phyloP scores from a whole-genome alignment of 2,888 invertebrate species.

The Agonopterix subpropinquella region DNA sequence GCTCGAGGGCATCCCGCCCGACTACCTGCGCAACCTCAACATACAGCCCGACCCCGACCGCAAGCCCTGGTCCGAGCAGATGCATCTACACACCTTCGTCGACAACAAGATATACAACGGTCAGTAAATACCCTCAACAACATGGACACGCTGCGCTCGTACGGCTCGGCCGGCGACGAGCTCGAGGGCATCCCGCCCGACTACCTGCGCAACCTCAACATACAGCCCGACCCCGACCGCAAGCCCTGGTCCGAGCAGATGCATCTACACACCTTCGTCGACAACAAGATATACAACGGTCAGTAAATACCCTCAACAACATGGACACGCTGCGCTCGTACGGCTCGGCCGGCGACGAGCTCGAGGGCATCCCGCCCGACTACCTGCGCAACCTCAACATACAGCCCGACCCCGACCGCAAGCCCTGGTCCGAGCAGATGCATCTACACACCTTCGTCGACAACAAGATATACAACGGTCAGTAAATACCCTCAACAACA shows the following conservation, averaged over 20 bases:
- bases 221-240: slow-evolving; percentile 79
- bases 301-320: slow-evolving; percentile 80
- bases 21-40: slow-evolving; percentile 88
- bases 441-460: slow-evolving; percentile 86
- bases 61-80: slow-evolving; percentile 90
- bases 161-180: slow-evolving; percentile 96
- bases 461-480: slow-evolving; percentile 92
- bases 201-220: slow-evolving; percentile 87
- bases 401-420: slow-evolving; percentile 79
- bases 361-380: slow-evolving; percentile 91
- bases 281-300: slow-evolving; percentile 93
- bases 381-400: slow-evolving; percentile 88
- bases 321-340: slow-evolving; percentile 94
- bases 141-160: slow-evolving; percentile 92
- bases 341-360: slow-evolving; percentile 95
- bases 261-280: slow-evolving; percentile 85
- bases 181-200: slow-evolving; percentile 91
- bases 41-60: slow-evolving; percentile 79
- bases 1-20: slow-evolving; percentile 89
- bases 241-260: slow-evolving; percentile 91
- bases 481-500: slow-evolving; percentile 80
- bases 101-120: slow-evolving; percentile 92
- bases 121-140: slow-evolving; percentile 81
- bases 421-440: slow-evolving; percentile 90
- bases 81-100: slow-evolving; percentile 85